phyloP scores from a whole-genome alignment of 2,113 vertebrate genomes.

The Capreolus pygargus region DNA sequence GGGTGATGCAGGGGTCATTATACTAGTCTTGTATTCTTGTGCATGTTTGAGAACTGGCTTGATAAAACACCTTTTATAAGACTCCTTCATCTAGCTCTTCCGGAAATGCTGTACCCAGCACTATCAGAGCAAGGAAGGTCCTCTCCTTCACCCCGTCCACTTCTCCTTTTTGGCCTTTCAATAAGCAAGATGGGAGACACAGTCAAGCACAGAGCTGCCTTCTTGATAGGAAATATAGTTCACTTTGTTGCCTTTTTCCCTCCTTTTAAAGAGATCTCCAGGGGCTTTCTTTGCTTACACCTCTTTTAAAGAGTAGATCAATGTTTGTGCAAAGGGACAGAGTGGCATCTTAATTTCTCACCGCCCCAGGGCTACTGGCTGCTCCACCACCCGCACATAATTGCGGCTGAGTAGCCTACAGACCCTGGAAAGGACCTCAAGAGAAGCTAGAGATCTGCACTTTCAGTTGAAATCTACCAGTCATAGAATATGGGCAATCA shows the following conservation, averaged over 20 bases:
- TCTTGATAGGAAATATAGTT: background rate
- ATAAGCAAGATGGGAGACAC: conserved; percentile 14
- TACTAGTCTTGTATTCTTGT: too few species aligned
- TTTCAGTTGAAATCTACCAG: background rate
- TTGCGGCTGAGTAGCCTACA: background rate
- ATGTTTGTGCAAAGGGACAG: background rate
- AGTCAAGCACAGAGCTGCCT: background rate
- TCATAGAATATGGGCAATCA: background rate
- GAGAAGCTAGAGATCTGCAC: background rate
- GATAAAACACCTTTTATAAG: background rate
- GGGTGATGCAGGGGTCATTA: background rate
- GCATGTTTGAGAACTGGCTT: background rate
- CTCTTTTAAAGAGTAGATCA: background rate
- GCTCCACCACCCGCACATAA: fast-evolving
- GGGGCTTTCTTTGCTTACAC: background rate
- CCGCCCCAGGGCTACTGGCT: fast-evolving
- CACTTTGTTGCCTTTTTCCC: background rate
- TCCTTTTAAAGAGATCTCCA: background rate
- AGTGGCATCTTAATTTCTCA: too few species aligned
- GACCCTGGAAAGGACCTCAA: too few species aligned
- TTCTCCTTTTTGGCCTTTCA: conserved; percentile 21
- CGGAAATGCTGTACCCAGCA: background rate
- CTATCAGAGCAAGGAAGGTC: background rate
- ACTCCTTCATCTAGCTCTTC: background rate
- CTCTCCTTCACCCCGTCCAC: background rate